phyloP scores from a whole-genome alignment of 2,113 vertebrate species.

The Perca flavescens region DNA sequence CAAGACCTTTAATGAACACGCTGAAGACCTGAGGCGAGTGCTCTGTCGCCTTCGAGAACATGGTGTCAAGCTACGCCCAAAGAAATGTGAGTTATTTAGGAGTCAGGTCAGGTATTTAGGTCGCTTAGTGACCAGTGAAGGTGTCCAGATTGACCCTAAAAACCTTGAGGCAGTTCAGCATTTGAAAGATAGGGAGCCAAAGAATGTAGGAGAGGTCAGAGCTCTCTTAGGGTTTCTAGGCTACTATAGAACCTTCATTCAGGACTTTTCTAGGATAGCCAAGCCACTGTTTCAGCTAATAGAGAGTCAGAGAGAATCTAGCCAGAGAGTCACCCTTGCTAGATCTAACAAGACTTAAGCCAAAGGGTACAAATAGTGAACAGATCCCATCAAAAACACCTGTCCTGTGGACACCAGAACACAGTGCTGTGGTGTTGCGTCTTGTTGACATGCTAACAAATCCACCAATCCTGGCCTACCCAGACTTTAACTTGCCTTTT shows the following conservation, averaged over 20 bases:
- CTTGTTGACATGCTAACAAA: constrained; percentile 15
- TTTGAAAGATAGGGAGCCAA: not conserved
- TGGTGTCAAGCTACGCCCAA: not conserved
- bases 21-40: not conserved
- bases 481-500: not conserved
- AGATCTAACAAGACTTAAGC: not conserved
- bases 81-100: not conserved
- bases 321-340: rapidly evolving
- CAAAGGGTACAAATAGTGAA: not conserved
- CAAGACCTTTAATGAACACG: not conserved
- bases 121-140: not conserved
- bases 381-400: not conserved
- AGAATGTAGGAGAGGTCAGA: not conserved
- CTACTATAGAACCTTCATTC: constrained; percentile 11
- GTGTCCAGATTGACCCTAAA: constrained; percentile 20
- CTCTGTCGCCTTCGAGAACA: not conserved
- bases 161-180: not conserved
- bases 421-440: not conserved
- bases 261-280: constrained; percentile 20
- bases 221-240: not conserved
- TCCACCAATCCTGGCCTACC: constrained; percentile 5
- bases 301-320: not conserved
- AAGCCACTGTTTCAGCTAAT: not conserved
- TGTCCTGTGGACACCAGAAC: not conserved
- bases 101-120: constrained; percentile 9